Percentiles rank a stretch among this genome's conserved stretches.
Evolutionary conservation across 2,888 invertebrate genomes (phyloP).

Genomic region (Drosophila bunnanda): DNA sequence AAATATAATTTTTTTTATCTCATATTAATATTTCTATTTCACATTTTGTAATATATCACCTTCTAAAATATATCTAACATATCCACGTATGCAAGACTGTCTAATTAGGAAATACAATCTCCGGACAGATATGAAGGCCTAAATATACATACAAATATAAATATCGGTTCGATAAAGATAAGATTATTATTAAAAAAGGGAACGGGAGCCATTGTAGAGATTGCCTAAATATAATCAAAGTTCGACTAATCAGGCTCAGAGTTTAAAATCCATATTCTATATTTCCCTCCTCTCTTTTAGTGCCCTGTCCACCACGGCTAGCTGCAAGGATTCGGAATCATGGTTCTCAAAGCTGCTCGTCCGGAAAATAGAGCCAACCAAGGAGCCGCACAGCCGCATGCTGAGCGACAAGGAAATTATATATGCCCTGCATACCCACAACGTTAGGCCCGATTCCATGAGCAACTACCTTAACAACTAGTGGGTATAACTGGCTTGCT

Average conservation of each 20-base stretch:
- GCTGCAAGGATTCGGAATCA: slow-evolving; percentile 86
- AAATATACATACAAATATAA: background rate
- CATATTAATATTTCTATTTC: background rate
- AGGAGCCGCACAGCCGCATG: slow-evolving; percentile 98
- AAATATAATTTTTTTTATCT: no score
- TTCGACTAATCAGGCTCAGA: background rate
- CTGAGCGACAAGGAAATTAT: slow-evolving; percentile 98
- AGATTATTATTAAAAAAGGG: slow-evolving; percentile 6
- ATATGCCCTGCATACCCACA: slow-evolving; percentile 97
- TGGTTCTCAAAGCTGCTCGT: slow-evolving; percentile 96
- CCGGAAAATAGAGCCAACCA: slow-evolving; percentile 96
- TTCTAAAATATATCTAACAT: background rate
- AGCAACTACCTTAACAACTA: slow-evolving; percentile 95
- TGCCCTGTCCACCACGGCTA: slow-evolving; percentile 71
- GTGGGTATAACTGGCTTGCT: slow-evolving; percentile 87
- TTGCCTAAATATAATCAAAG: slow-evolving; percentile 1
- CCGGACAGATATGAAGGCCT: background rate
- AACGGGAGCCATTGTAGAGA: background rate
- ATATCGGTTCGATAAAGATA: slow-evolving; percentile 20
- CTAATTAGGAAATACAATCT: slow-evolving; percentile 28
- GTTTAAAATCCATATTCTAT: slow-evolving; percentile 2
- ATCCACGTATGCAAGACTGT: background rate
- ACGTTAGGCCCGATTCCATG: slow-evolving; percentile 95
- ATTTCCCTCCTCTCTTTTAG: slow-evolving; percentile 30
- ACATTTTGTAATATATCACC: background rate